These are phyloP conservation scores for Buphagus erythrorhynchus DNA, from an alignment of 2,797 vertebrate species.

Conservation along the genomic window DNA sequence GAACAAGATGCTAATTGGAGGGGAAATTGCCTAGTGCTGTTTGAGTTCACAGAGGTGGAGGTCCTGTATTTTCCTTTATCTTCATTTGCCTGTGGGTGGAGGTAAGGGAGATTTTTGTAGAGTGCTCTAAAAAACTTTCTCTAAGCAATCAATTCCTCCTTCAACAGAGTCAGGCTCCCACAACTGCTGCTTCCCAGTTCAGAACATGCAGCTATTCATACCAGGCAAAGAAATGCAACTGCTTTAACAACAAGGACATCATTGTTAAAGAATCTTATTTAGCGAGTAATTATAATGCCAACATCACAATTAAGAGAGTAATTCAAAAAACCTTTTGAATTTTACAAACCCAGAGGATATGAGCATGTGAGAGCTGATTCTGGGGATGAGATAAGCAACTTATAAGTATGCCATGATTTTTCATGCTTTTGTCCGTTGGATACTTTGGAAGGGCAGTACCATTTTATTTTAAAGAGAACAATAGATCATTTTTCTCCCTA, in stretches of 20 bases:
- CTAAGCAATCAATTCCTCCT: neutral
- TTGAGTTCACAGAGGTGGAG: neutral
- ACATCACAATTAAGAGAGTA: slow-evolving; percentile 40
- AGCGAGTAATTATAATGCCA: slow-evolving; percentile 30
- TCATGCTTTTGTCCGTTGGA: neutral
- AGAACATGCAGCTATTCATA: neutral
- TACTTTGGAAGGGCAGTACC: slow-evolving; percentile 11
- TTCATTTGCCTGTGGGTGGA: neutral
- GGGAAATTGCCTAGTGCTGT: neutral
- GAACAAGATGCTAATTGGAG: neutral
- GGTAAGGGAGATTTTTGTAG: neutral
- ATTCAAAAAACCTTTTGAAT: slow-evolving; percentile 59
- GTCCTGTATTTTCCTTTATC: neutral
- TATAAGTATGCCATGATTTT: neutral
- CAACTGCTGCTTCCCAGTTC: neutral
- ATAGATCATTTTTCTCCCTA: slow-evolving; percentile 34
- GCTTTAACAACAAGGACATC: slow-evolving; percentile 3
- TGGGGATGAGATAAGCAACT: slow-evolving; percentile 11
- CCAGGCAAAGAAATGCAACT: neutral
- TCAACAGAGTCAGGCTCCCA: neutral
- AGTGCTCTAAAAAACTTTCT: neutral
- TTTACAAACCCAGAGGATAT: slow-evolving; percentile 35
- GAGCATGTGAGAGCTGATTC: slow-evolving; percentile 8
- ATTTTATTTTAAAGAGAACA: slow-evolving; percentile 51
- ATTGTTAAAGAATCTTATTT: slow-evolving; percentile 50